A percentile compares a stretch with the other conserved stretches of the same genome.
Evolutionary conservation across 2,113 vertebrate species (phyloP).

Genomic region (Lampris megalopsis): DNA sequence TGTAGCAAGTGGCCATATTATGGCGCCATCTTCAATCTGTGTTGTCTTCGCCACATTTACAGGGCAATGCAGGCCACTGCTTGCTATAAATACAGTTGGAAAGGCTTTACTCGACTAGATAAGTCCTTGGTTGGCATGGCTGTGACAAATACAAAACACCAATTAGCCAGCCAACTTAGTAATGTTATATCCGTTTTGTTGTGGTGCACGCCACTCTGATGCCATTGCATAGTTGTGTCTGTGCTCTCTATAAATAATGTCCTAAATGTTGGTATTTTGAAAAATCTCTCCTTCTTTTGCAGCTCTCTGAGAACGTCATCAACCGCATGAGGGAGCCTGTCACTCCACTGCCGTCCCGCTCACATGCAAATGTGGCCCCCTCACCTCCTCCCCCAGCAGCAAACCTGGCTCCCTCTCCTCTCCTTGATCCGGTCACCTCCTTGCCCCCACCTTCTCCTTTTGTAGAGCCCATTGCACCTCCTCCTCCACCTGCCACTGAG

Average conservation of each 20-base stretch:
- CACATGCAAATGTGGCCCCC: slow-evolving; percentile 27
- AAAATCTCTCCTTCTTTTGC: slow-evolving; percentile 35
- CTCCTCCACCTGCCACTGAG: slow-evolving; percentile 55
- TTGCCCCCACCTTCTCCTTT: slow-evolving; percentile 51
- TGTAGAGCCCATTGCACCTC: slow-evolving; percentile 50
- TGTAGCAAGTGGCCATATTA: neutral
- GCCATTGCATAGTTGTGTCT: neutral
- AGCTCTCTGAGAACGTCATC: slow-evolving; percentile 95
- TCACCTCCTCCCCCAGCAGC: slow-evolving; percentile 28
- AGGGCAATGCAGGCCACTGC: neutral
- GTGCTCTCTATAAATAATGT: neutral
- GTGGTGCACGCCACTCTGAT: slow-evolving; percentile 7
- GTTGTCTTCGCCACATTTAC: neutral
- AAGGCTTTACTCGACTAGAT: slow-evolving; percentile 49
- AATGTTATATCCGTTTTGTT: neutral
- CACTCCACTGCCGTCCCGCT: slow-evolving; percentile 56
- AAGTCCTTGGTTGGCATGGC: slow-evolving; percentile 19
- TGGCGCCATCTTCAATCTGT: neutral
- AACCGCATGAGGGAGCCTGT: slow-evolving; percentile 93
- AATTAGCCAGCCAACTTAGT: neutral
- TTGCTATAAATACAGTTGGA: slow-evolving; percentile 52
- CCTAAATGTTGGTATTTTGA: neutral
- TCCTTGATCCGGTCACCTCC: slow-evolving; percentile 65
- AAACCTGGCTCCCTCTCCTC: slow-evolving; percentile 39
- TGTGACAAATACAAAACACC: slow-evolving; percentile 45